Conservation (phyloP, 2,888 invertebrate genomes). For the Leucania comma region DNA sequence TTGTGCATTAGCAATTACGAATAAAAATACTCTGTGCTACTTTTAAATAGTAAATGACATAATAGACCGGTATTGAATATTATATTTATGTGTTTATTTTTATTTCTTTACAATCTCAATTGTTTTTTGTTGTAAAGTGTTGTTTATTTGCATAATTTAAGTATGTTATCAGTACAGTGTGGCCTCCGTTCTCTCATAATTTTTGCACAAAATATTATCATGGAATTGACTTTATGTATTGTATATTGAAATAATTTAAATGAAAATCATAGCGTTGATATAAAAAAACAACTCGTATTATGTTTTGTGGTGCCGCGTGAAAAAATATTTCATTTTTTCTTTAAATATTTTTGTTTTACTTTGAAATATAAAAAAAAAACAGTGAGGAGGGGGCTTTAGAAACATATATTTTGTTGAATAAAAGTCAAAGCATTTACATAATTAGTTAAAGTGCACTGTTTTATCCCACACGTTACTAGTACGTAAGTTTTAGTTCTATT, state of each 20-base stretch:
- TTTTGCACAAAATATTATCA: background rate
- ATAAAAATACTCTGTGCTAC: slow-evolving; percentile 63
- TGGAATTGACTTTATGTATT: slow-evolving; percentile 1
- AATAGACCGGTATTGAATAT: slow-evolving; percentile 48
- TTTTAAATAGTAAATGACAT: slow-evolving; percentile 49
- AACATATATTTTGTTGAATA: slow-evolving; percentile 62
- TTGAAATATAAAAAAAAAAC: background rate
- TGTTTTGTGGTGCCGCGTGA: background rate
- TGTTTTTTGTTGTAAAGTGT: slow-evolving; percentile 56
- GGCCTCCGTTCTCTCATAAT: slow-evolving; percentile 26
- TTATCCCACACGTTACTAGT: slow-evolving; percentile 78
- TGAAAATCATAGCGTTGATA: background rate
- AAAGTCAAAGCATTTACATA: slow-evolving; percentile 78
- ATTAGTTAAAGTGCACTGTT: slow-evolving; percentile 79
- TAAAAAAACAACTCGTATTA: background rate
- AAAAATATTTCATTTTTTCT: background rate
- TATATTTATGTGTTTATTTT: slow-evolving; percentile 24
- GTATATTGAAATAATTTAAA: background rate
- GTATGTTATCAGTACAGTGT: slow-evolving; percentile 58
- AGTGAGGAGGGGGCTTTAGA: slow-evolving; percentile 43
- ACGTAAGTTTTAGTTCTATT: slow-evolving; percentile 64
- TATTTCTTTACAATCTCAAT: slow-evolving; percentile 33
- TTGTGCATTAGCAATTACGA: slow-evolving; percentile 48
- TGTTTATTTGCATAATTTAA: slow-evolving; percentile 60
- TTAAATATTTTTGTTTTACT: background rate